These are phyloP conservation scores for Ormyrus pomaceus DNA, from an alignment of 2,888 invertebrate genomes.

Conservation along the genomic window DNA sequence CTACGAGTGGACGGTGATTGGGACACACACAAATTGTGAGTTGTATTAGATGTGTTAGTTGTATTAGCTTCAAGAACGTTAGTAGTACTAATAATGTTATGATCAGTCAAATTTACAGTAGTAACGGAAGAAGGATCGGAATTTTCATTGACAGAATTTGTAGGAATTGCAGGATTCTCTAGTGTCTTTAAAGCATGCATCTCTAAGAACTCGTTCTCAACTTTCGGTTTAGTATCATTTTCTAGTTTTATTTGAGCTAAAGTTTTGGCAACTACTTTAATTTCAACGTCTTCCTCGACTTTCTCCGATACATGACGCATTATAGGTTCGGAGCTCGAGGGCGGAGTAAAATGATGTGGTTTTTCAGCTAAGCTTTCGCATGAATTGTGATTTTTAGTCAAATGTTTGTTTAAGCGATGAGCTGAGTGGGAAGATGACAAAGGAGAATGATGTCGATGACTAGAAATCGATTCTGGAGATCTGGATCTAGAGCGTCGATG, in stretches of 20 bases:
- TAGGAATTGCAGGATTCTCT: neutral
- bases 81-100: neutral
- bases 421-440: neutral
- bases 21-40: constrained; percentile 75
- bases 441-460: constrained; percentile 47
- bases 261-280: neutral
- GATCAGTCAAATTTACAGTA: neutral
- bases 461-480: constrained; percentile 60
- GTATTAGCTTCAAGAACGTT: constrained; percentile 57
- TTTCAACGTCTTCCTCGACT: constrained; percentile 1
- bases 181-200: constrained; percentile 31
- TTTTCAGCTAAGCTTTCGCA: constrained; percentile 39
- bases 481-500: constrained; percentile 61
- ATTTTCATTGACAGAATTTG: neutral
- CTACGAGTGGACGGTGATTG: constrained; percentile 65
- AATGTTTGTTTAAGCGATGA: constrained; percentile 13
- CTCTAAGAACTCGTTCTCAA: constrained; percentile 12
- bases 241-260: neutral
- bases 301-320: neutral
- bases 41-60: constrained; percentile 71
- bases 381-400: constrained; percentile 20
- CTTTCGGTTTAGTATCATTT: neutral
- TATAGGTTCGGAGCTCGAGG: neutral
- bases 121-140: neutral
- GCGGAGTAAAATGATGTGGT: neutral